Evolutionary conservation across 2,888 invertebrate species (phyloP), one percentile per base, ranked within the genome.

Genomic region (Lissocephala sabroskyi): DNA sequence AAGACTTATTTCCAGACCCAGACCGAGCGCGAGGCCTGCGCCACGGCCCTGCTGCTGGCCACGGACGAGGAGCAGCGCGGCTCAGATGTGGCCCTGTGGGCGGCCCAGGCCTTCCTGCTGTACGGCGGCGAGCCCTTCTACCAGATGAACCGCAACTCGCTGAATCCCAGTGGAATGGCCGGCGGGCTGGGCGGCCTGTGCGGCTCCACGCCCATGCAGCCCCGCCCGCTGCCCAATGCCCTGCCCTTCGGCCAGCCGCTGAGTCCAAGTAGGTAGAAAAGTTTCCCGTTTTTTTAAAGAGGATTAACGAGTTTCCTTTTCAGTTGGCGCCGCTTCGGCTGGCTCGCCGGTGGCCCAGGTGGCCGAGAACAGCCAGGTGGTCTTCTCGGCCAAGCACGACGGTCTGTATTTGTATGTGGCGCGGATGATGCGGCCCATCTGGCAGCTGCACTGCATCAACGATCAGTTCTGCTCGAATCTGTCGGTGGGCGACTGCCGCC

Each of bases 371-470:
- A 36, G 2, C 52, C 58, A 7, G 63, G 75, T 85, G n/a, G 54
- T 85, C 33, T 87, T 87, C 82, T 94, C 95, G 0, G 90, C 94
- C 0, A 96, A 96, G 81, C 98, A 98, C 81, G 95, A 97, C 79
- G 97, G 96, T 0, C 87, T 98, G 6, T 98, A 97, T 85, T 88
- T 97, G 33, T 96, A 95, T 80, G 90, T 97, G 10, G 91, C 94
- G 16, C 88, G 98, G 63, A 92, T 98, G 64, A 85, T 99, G 13
- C 87, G 95, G 23, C 93, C 95, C 0, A 88, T 98, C 56, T 98
- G 98, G 98, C 91, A 90, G 66, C 85, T 90, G 59, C 89, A 90
- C 81, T 93, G 93, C 70, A 89, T 93, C 14, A 88, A 90, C 36
- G 88, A 87, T 49, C 73, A 93, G 89, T 85, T 92, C 76, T 87